These are phyloP conservation scores for Podargus strigoides DNA, from an alignment of 2,797 vertebrate genomes.

Conservation along the genomic window DNA sequence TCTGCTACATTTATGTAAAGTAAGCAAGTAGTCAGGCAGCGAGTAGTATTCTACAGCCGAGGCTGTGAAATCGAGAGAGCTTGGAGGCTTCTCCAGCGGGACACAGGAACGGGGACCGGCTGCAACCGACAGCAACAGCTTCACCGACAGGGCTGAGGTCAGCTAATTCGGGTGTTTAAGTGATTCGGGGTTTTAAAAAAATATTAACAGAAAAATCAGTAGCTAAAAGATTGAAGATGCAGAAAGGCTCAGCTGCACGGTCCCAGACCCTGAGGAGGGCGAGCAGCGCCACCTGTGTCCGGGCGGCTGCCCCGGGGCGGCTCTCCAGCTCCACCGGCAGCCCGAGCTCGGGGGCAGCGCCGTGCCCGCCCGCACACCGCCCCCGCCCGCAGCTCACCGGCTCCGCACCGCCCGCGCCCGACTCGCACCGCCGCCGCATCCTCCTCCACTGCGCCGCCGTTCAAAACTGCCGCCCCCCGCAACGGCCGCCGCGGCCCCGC, in stretches of 20 bases:
- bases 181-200: background rate
- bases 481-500: background rate
- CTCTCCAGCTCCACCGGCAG: too few relatives aligned
- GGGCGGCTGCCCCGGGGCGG: too few relatives aligned
- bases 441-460: background rate
- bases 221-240: too few relatives aligned
- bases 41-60: background rate
- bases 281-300: background rate
- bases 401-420: background rate
- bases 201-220: fast-evolving
- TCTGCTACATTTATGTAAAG: fast-evolving
- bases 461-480: constrained; percentile 27
- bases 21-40: background rate
- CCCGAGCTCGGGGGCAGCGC: background rate
- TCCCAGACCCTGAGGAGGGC: fast-evolving
- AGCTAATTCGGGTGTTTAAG: background rate
- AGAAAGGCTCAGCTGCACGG: too few relatives aligned
- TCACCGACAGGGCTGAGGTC: background rate
- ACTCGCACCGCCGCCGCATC: background rate
- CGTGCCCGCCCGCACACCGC: background rate
- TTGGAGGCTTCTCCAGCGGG: background rate
- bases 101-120: fast-evolving
- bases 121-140: too few relatives aligned
- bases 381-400: background rate
- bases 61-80: background rate